These are phyloP conservation scores for Poecile montanus DNA, from an alignment of 2,797 vertebrate species.

Conservation along the genomic window DNA sequence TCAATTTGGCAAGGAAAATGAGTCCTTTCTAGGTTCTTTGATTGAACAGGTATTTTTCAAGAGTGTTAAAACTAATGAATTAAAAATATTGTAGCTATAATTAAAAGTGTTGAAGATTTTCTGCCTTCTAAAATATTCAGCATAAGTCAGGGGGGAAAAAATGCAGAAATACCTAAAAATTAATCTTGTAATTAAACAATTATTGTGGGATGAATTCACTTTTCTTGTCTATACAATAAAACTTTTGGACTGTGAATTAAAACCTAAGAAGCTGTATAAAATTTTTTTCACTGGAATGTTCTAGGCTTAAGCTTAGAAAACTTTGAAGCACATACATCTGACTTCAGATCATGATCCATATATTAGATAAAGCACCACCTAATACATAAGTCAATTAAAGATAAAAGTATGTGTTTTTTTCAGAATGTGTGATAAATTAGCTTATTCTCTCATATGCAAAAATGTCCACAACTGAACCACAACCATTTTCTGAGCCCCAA, in stretches of 20 bases:
- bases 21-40: conserved; percentile 1
- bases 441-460: not conserved
- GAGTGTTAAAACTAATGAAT: conserved; percentile 1
- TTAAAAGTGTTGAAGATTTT: not conserved
- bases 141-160: not conserved
- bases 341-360: not conserved
- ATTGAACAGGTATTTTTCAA: conserved; percentile 47
- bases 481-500: not conserved
- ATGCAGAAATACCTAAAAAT: not conserved
- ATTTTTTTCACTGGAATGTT: not conserved
- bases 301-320: not conserved
- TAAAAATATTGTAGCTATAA: not conserved
- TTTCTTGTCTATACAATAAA: not conserved
- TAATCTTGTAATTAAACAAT: not conserved
- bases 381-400: not conserved
- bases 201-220: not conserved
- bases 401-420: not conserved
- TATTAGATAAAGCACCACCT: not conserved
- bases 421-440: not conserved
- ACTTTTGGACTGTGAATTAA: not conserved
- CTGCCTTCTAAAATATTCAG: not conserved
- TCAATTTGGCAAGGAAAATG: conserved; percentile 34
- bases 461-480: not conserved
- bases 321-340: not conserved
- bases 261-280: not conserved